Conservation (phyloP, 2,888 invertebrate species). For the Gnatocerus cornutus region DNA sequence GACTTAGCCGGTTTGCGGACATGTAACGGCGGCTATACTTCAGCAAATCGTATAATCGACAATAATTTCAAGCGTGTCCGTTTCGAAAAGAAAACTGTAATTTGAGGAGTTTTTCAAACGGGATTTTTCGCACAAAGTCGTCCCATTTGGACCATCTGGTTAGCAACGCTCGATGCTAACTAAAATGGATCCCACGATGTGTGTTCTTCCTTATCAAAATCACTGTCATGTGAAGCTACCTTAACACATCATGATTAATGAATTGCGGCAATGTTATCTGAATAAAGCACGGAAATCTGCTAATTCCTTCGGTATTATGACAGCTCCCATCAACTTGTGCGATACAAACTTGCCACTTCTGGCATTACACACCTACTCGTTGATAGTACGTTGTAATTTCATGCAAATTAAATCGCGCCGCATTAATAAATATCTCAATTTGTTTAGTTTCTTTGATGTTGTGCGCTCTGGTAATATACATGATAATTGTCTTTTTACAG, state of each 20-base stretch:
- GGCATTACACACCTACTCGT: constrained; percentile 44
- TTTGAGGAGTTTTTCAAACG: no score
- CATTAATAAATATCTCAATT: constrained; percentile 47
- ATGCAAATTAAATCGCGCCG: constrained; percentile 44
- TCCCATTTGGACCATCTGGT: no score
- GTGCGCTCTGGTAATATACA: constrained; percentile 23
- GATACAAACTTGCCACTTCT: constrained; percentile 31
- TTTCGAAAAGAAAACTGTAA: constrained; percentile 6
- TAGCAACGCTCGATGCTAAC: no score
- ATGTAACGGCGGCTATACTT: constrained; percentile 38
- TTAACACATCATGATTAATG: constrained; percentile 35
- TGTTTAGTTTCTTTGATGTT: constrained; percentile 43
- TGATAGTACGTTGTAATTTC: constrained; percentile 40
- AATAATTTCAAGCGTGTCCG: constrained; percentile 27
- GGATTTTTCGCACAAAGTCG: no score
- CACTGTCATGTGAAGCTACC: constrained; percentile 33
- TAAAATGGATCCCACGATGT: constrained; percentile 32
- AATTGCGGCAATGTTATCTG: constrained; percentile 11
- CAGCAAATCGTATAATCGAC: constrained; percentile 40
- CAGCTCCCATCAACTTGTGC: constrained; percentile 26
- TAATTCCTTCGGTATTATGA: constrained; percentile 31
- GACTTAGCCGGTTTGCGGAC: constrained; percentile 38
- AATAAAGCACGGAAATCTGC: constrained; percentile 10
- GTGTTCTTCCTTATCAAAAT: constrained; percentile 34
- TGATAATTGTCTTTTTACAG: constrained; percentile 15